Percentiles rank a stretch among this genome's conserved stretches.
phyloP scores from a whole-genome alignment of 2,888 invertebrate species.

The Agriopis aurantiaria region DNA sequence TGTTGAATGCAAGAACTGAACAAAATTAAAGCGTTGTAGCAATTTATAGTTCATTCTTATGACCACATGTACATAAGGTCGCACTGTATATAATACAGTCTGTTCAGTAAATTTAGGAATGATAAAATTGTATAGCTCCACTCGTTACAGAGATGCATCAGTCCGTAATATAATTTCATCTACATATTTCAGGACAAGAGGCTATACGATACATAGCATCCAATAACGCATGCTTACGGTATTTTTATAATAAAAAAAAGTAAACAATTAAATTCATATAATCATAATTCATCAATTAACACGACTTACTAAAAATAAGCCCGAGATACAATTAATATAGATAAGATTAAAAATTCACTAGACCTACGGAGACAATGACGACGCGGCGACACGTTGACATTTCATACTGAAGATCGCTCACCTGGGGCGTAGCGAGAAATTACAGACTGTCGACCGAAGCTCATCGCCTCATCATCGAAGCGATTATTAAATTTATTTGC shows the following conservation, averaged over 20 bases:
- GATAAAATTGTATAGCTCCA: conserved; percentile 11
- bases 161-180: conserved; percentile 7
- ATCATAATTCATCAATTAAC: conserved; percentile 38
- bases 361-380: conserved; percentile 29
- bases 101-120: conserved; percentile 4
- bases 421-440: neutral
- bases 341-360: conserved; percentile 25
- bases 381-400: conserved; percentile 45
- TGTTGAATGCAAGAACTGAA: too few relatives aligned
- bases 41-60: neutral
- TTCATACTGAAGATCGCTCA: neutral
- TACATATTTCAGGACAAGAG: conserved; percentile 16
- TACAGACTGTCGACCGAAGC: neutral
- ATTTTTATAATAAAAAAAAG: conserved; percentile 19
- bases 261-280: conserved; percentile 37
- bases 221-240: conserved; percentile 11
- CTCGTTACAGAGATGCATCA: neutral
- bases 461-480: neutral
- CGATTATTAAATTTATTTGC: neutral
- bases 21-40: too few relatives aligned
- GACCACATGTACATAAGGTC: neutral
- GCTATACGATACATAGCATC: conserved; percentile 19
- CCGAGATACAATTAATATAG: conserved; percentile 24
- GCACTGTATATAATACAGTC: conserved; percentile 6
- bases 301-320: conserved; percentile 27